Percentiles rank a stretch among this genome's conserved stretches.
These are phyloP conservation scores for Virgularia gustaviana DNA, from an alignment of 92 coral and sea anemone genomes.

Conservation along the genomic window DNA sequence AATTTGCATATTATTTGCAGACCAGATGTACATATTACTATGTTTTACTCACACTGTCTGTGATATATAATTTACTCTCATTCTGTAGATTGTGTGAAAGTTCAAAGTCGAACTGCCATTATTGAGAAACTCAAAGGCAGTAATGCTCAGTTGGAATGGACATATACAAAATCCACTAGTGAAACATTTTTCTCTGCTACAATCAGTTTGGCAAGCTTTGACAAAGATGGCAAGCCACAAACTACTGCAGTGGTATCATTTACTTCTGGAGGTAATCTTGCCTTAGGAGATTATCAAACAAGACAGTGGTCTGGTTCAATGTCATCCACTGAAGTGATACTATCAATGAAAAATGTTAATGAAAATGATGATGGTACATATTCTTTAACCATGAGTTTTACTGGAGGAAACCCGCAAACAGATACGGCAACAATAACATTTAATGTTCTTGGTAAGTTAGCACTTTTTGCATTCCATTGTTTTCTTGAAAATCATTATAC, in stretches of 20 bases:
- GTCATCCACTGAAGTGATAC: neutral
- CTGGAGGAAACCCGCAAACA: neutral
- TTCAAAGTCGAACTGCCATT: no score
- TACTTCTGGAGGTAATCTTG: neutral
- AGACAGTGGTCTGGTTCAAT: conserved; percentile 8
- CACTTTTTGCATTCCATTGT: neutral
- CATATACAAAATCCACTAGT: neutral
- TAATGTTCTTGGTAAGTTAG: conserved; percentile 19
- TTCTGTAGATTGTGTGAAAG: no score
- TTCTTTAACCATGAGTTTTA: neutral
- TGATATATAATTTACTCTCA: no score
- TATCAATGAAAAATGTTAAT: neutral
- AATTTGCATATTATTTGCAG: no score
- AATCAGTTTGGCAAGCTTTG: neutral
- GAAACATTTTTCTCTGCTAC: neutral
- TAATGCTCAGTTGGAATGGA: conserved; percentile 4
- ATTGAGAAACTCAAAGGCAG: neutral
- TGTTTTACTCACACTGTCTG: no score
- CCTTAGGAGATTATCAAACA: neutral
- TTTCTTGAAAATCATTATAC: no score
- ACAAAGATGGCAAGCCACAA: no score
- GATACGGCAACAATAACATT: no score
- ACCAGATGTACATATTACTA: no score
- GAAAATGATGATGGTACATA: conserved; percentile 16
- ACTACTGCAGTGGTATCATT: neutral